Conservation (phyloP, 2,113 vertebrate species). For the Apistogramma diplotaenia region DNA sequence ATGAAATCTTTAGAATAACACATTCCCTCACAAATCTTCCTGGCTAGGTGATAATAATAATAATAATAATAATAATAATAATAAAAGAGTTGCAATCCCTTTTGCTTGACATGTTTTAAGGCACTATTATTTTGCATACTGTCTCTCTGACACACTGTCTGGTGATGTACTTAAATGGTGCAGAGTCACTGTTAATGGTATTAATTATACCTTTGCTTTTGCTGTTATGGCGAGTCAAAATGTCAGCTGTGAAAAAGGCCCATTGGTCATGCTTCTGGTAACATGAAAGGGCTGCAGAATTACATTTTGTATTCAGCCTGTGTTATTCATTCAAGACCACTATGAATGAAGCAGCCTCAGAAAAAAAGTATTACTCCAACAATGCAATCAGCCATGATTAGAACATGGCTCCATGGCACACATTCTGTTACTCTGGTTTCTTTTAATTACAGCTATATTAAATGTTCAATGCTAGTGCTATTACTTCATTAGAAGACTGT, state of each 20-base stretch:
- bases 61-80: too few relatives aligned
- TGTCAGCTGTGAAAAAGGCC: slow-evolving; percentile 2
- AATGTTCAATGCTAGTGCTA: not conserved
- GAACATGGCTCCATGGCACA: not conserved
- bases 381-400: slow-evolving; percentile 14
- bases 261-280: not conserved
- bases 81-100: too few relatives aligned
- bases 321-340: not conserved
- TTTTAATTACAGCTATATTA: not conserved
- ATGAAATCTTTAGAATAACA: too few relatives aligned
- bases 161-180: not conserved
- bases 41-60: too few relatives aligned
- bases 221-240: not conserved
- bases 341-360: not conserved
- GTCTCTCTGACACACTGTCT: not conserved
- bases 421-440: not conserved
- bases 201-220: not conserved
- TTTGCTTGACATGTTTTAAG: not conserved
- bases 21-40: too few relatives aligned
- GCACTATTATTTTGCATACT: not conserved
- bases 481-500: not conserved
- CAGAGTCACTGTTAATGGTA: not conserved
- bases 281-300: not conserved
- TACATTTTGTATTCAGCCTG: not conserved
- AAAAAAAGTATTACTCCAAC: not conserved